Evolutionary conservation across 2,888 invertebrate genomes (phyloP), one percentile per base, ranked within the genome.

Genomic region (Melipona beecheii): DNA sequence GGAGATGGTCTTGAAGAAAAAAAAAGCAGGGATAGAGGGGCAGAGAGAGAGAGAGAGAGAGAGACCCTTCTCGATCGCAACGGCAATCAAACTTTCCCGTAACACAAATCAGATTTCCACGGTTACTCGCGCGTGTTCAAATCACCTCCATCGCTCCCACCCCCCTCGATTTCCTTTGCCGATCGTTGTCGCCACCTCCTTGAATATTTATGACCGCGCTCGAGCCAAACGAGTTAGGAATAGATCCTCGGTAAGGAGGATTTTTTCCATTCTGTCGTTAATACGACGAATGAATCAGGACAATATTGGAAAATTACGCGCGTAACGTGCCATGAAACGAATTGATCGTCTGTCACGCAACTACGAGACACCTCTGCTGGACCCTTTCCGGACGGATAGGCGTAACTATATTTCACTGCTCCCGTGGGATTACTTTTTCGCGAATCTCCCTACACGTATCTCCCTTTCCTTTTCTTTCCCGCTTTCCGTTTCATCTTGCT

Each of bases 311-410:
- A 84, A 87, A 88, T 88, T 86, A 86, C 87, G 79, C 75, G 86
- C 83, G 90, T 89, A 91, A 92, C 87, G 86, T 69, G 82, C 86
- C 91, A 86, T 92, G 90, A 92, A 92, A 92, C 90, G 89, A 92
- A 90, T 86, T 88, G 90, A 91, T 89, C 87, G 88, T 81, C 69
- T 86, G 82, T 88, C 85, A 80, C 77, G 73, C 24, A 54, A 27
- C 43, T 24, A 2, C 49, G n/a, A 36, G 21, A 50, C 36, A 54
- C 43, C 24, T 31, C 11, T 21, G n/a, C 11, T 21, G n/a, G n/a
- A 21, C 13, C 60, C 50, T 49, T 1, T 15, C n/a, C 31, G 21
- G 72, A 62, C 50, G 21, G 9, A 1, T 27, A 43, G 49, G n/a
- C 54, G 43, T 56, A 54, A 75, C 75, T 49, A 68, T 75, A 75